Evolutionary conservation across 2,888 invertebrate genomes (phyloP), one percentile per base, ranked within the genome.

Genomic region (Aphidius colemani): DNA sequence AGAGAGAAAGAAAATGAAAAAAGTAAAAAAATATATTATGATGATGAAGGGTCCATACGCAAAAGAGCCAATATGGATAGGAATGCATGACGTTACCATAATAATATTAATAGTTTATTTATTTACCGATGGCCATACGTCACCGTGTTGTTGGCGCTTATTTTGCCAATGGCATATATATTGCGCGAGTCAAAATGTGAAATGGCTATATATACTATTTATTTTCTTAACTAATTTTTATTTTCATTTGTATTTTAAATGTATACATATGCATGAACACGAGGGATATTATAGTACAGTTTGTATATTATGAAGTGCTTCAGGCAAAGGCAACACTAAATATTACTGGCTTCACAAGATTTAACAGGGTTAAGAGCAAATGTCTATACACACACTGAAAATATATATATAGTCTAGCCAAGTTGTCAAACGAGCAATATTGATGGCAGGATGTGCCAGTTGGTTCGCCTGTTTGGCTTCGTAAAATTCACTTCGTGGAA

Each of bases 81-180:
- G 81, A 81, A 82, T 82, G 81, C 79, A 75, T 78, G 80, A 79
- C 77, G 77, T 78, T 79, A 78, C 78, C 80, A 79, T 80, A 81
- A 18, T 30, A 30, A 81, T 79, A 81, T 81, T 81, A 81, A 81
- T 82, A 81, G 81, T 81, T 81, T 81, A 81, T 81, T 81, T 81
- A 81, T 81, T 81, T 81, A 81, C 79, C 76, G 74, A 75, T 72
- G 79, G 75, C 80, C 78, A 80, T 81, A 81, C 81, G 81, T 81
- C 81, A 81, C 78, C 71, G 67, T 69, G 71, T 71, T 71, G 61
- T 46, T 66, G 64, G 59, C 63, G 53, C 44, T 45, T 43, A 50
- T 51, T 55, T 44, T 60, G 69, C 57, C 39, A 46, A 57, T 57
- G 46, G 57, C 46, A 39, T 57, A 45, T 11, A 10, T 59, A 65